Percentiles rank a stretch among this genome's conserved stretches.
These are phyloP conservation scores for Brachionus manjavacas DNA, from an alignment of 1,140 invertebrate species.

Conservation along the genomic window DNA sequence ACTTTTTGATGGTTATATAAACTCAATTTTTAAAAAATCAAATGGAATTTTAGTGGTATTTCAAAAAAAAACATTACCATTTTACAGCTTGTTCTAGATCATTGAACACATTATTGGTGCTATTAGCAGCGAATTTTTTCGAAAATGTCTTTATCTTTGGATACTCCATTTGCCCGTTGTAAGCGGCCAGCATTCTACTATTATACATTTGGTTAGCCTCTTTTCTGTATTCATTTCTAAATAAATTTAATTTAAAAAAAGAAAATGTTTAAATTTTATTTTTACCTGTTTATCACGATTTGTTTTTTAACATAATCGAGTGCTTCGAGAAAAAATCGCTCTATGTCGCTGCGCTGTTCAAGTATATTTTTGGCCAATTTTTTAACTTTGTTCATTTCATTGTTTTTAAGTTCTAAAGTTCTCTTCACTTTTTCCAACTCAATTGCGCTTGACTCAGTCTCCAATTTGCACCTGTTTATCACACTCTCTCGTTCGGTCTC, in stretches of 20 bases:
- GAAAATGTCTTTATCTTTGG: constrained; percentile 56
- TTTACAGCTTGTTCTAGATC: constrained; percentile 56
- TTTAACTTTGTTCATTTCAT: constrained; percentile 57
- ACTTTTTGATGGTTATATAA: neutral
- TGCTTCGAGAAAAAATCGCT: constrained; percentile 55
- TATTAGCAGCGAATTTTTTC: constrained; percentile 49
- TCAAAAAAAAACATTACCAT: constrained; percentile 47
- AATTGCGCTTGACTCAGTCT: constrained; percentile 50
- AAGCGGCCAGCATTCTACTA: constrained; percentile 54
- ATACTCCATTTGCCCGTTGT: constrained; percentile 52
- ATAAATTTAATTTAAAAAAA: neutral
- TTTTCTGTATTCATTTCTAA: constrained; percentile 53
- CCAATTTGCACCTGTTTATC: constrained; percentile 46
- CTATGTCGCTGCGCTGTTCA: constrained; percentile 56
- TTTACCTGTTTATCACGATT: constrained; percentile 46
- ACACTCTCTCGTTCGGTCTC: constrained; percentile 49
- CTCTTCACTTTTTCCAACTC: constrained; percentile 54
- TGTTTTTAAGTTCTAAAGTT: constrained; percentile 54
- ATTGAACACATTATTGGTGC: constrained; percentile 57
- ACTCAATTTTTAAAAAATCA: too few species aligned
- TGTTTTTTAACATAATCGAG: constrained; percentile 54
- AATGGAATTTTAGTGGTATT: too few species aligned
- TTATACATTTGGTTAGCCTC: constrained; percentile 55
- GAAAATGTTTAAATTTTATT: neutral
- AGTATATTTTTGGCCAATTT: constrained; percentile 56